Evolutionary conservation across 2,113 vertebrate species (phyloP), one percentile per base, ranked within the genome.

Genomic region (Xiphias gladius): DNA sequence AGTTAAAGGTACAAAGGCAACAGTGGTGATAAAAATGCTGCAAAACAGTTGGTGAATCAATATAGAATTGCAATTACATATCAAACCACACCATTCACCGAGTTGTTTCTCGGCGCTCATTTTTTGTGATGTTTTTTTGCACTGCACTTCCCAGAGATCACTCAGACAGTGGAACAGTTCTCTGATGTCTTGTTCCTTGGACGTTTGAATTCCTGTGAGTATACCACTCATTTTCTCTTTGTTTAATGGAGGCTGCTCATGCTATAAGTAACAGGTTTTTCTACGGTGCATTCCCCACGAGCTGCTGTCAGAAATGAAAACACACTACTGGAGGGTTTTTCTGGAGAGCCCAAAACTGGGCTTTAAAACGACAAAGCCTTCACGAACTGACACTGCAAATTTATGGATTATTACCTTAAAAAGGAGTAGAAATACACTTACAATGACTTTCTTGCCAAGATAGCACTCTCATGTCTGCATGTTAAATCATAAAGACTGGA

Each of bases 161-260:
- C 54, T 57, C 54, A 28, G 24, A 59, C 7, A 26, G 4, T 59
- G 39, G 68, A 50, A 76, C 83, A 69, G 64, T 16, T 55, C 73
- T 84, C 83, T 81, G 83, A 90, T 85, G 73, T 77, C 62, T 76
- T 55, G 39, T 73, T 75, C 28, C 37, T 78, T 17, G 39, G 72
- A 90, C 80, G 65, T 74, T 57, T 67, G 46, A 61, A 83, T 67
- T 75, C 76, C 76, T 78, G 28, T 8, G 76, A 76, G 76, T 22
- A 62, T 75, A 50, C 16, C 39, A 79, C 77, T 73, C 57, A n/a
- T 32, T 39, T 64, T 62, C 69, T 41, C 37, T n/a, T n/a, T 63
- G 69, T 80, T 78, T 76, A 59, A 32, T 32, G 41, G 61, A 66
- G 64, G 37, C 80, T 46, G 74, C 80, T 74, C 8, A 9, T 13